Evolutionary conservation across 2,888 invertebrate species (phyloP), one percentile per base, ranked within the genome.

Genomic region (Dermolepida albohirtum): DNA sequence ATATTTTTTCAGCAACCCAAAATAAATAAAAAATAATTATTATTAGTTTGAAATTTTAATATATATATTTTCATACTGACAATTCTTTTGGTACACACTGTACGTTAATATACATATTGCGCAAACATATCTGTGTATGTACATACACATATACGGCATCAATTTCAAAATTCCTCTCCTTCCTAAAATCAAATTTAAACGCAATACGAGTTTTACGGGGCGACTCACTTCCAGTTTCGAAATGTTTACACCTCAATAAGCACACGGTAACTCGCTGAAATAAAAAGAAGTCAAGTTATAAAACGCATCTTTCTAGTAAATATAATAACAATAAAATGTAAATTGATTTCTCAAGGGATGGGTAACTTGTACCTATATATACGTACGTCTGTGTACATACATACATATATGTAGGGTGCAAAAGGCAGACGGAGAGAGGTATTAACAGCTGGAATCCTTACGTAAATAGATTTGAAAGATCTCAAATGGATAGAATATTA

Each of bases 301-400:
- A 59, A 77, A 79, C 66, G 69, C 78, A 76, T 80, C 78, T 80
- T 81, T 79, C 77, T 74, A 81, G 80, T 81, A 81, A 80, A 81
- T 81, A 80, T 80, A 81, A 81, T 81, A 81, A 80, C 80, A 81
- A 81, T 81, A 81, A 81, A 81, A 80, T 79, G 77, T 74, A 80
- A 81, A 81, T 81, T 81, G 81, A 81, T 81, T 81, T 82, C 81
- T 81, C 82, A 81, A 79, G 81, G 81, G 81, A 79, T 78, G 78
- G 77, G 72, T 10, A 34, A 34, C 34, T 44, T 29, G 44, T 14
- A 54, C 39, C n/a, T n/a, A n/a, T n/a, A 40, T 59, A 59, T 44
- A 14, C 17, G 44, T 59, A 44, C 7, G 27, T 2, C 44, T 44
- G 17, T 47, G 75, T 75, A n/a, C n/a, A 7, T 78, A 74, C 22